phyloP scores from a whole-genome alignment of 2,113 vertebrate species.

The Chiloscyllium plagiosum region DNA sequence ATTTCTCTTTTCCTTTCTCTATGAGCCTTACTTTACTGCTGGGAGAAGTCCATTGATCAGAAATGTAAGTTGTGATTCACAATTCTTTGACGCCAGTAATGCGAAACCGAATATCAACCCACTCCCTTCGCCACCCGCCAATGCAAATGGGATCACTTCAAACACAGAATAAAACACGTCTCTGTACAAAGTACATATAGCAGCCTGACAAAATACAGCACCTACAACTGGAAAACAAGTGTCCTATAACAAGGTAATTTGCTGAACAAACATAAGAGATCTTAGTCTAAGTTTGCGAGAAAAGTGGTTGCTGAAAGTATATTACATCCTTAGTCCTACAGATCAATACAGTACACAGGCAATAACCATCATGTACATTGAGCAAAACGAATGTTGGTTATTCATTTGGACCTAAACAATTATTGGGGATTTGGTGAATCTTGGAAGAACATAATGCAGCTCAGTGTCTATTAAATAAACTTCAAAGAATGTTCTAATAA shows the following conservation, averaged over 20 bases:
- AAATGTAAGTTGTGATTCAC: neutral
- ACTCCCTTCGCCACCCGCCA: neutral
- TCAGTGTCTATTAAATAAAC: neutral
- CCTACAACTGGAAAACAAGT: neutral
- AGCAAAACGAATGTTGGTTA: neutral
- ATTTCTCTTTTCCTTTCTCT: neutral
- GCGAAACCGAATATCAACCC: neutral
- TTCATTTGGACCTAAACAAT: neutral
- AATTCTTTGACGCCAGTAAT: neutral
- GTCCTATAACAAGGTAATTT: neutral
- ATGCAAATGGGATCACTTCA: neutral
- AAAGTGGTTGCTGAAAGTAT: neutral
- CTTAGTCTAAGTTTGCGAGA: too few relatives aligned
- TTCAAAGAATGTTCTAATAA: neutral
- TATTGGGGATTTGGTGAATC: neutral
- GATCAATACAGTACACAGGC: too few relatives aligned
- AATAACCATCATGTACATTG: neutral
- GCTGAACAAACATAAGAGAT: too few relatives aligned
- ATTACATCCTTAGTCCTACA: neutral
- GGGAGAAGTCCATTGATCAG: neutral
- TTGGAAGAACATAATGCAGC: neutral
- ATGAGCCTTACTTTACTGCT: neutral
- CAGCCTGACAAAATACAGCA: neutral
- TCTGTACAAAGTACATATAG: neutral
- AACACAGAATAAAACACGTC: neutral